These are phyloP conservation scores for Conus ventricosus DNA, from an alignment of 1,140 invertebrate genomes.

Conservation along the genomic window DNA sequence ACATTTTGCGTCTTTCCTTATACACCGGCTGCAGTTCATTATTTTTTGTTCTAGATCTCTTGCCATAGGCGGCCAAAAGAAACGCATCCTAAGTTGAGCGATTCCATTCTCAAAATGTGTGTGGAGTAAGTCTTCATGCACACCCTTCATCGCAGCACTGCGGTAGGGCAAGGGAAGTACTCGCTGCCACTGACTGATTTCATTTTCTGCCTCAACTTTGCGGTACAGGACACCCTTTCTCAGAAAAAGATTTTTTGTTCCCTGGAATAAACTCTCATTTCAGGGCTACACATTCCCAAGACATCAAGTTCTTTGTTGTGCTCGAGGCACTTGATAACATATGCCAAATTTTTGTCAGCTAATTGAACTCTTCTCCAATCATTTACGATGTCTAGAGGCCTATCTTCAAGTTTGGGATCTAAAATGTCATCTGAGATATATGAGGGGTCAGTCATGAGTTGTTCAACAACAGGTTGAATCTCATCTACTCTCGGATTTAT, in stretches of 20 bases:
- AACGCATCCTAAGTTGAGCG: too few relatives aligned
- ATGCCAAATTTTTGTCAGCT: background rate
- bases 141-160: background rate
- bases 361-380: background rate
- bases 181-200: background rate
- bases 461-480: background rate
- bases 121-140: constrained; percentile 23
- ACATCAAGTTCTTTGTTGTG: background rate
- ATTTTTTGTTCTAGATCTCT: too few relatives aligned
- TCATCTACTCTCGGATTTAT: too few relatives aligned
- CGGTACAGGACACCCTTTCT: too few relatives aligned
- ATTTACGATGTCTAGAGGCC: background rate
- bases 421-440: too few relatives aligned
- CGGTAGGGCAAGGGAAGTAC: background rate
- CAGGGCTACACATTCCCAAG: background rate
- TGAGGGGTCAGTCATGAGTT: background rate
- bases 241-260: too few relatives aligned
- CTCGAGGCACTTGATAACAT: background rate
- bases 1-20: too few relatives aligned
- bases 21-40: too few relatives aligned
- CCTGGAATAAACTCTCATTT: too few relatives aligned
- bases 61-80: too few relatives aligned
- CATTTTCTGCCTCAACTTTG: background rate
- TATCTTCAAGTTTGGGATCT: background rate
- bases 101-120: too few relatives aligned